phyloP scores from a whole-genome alignment of 2,797 vertebrate genomes.

The Mallotus villosus region DNA sequence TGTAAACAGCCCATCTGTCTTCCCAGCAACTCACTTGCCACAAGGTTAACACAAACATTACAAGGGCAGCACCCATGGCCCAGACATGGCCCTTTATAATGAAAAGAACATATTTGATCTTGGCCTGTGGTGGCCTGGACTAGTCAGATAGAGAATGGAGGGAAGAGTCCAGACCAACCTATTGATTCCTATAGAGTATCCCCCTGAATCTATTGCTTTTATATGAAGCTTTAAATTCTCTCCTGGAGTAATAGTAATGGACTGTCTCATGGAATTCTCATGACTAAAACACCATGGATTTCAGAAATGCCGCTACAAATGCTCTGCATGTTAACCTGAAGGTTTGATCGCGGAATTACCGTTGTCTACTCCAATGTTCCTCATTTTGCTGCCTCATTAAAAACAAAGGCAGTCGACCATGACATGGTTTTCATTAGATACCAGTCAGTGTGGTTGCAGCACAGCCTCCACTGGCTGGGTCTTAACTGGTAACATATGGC shows the following conservation, averaged over 20 bases:
- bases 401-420: constrained; percentile 32
- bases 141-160: not conserved
- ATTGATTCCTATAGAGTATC: constrained; percentile 11
- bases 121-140: constrained; percentile 3
- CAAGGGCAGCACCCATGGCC: constrained; percentile 31
- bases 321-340: constrained; percentile 31
- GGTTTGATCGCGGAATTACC: constrained; percentile 23
- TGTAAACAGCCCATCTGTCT: not conserved
- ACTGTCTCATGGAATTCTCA: constrained; percentile 40
- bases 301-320: constrained; percentile 12
- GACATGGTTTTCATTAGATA: constrained; percentile 42
- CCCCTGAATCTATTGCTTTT: constrained; percentile 14
- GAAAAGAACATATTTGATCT: constrained; percentile 15
- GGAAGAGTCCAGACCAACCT: constrained; percentile 4
- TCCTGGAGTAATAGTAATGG: not conserved
- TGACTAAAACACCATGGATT: constrained; percentile 14
- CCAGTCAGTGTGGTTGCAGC: constrained; percentile 29
- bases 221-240: not conserved
- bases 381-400: constrained; percentile 12
- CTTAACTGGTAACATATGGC: constrained; percentile 63
- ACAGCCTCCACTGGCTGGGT: constrained; percentile 34
- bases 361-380: constrained; percentile 13
- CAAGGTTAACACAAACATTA: constrained; percentile 49
- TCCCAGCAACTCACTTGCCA: constrained; percentile 33
- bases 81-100: constrained; percentile 19